Base-by-base conservation (phyloP, 2,797 vertebrate genomes). In the Benthosema pterotum region DNA sequence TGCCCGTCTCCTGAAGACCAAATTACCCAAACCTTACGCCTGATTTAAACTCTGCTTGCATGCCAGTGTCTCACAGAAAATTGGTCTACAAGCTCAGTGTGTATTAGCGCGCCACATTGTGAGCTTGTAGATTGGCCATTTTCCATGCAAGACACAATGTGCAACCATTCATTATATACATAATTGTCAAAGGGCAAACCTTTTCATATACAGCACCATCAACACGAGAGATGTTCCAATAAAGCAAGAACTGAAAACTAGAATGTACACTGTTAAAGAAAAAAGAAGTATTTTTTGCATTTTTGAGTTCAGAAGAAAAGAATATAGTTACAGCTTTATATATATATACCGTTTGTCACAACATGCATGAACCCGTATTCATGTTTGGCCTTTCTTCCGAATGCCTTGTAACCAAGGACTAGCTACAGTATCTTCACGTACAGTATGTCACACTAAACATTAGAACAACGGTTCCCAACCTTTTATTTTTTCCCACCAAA, bases 1-100 rank as follows among this genome's bases (percentile, higher is more conserved):
- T 79, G 91, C 90, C 82, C 91, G 90, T 94, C 93, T 94, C 93
- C 90, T 70, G 42, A 75, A 74, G 75, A 81, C 76, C 71, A 74
- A 77, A 66, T 48, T n/a, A 67, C 45, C 71, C 51, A 57, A 80
- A 81, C 72, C 1, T 28, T 75, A 70, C 66, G 8, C 32, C 32
- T 11, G 32, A 11, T 38, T 38, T 38, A 38, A 2, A 38, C 32
- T 11, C 11, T 2, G 32, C 32, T n/a, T 11, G 32, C 32, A 38
- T 38, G 32, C 32, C 32, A 38, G 32, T 38, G 32, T 38, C 32
- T 38, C 32, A 38, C 32, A 38, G 32, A 38, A 38, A 38, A 38
- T 1, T 1, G 9, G 11, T 38, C 32, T 8, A 38, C 32, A 38
- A 38, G 32, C 32, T 38, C 32, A 38, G 8, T 9, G 32, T 38